Evolutionary conservation across 1,140 invertebrate genomes (phyloP).

Genomic region (Metopolophium dirhodum): DNA sequence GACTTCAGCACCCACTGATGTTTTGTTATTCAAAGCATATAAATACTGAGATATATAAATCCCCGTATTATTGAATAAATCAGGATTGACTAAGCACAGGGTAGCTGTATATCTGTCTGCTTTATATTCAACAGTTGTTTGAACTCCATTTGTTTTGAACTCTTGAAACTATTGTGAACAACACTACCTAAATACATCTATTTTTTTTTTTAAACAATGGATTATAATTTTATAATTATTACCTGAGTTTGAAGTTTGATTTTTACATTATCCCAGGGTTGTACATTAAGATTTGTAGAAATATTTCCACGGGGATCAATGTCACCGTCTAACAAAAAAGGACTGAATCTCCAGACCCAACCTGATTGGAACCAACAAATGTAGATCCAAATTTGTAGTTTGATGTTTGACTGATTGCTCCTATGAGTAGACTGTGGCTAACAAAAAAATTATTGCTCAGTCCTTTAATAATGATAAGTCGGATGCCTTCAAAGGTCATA

Average conservation of each 20-base stretch:
- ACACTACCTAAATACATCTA: background rate
- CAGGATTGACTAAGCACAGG: slow-evolving; percentile 87
- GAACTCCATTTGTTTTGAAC: slow-evolving; percentile 84
- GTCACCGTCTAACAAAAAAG: slow-evolving; percentile 89
- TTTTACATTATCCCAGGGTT: slow-evolving; percentile 78
- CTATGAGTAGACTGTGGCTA: slow-evolving; percentile 91
- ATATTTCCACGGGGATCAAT: slow-evolving; percentile 95
- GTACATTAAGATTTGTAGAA: slow-evolving; percentile 95
- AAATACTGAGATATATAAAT: slow-evolving; percentile 91
- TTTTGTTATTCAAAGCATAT: slow-evolving; percentile 78
- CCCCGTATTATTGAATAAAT: slow-evolving; percentile 83
- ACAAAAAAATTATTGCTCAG: slow-evolving; percentile 99
- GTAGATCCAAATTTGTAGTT: slow-evolving; percentile 93
- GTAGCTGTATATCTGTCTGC: slow-evolving; percentile 87
- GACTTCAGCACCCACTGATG: slow-evolving; percentile 90
- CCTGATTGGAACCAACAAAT: slow-evolving; percentile 91
- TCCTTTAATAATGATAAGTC: slow-evolving; percentile 93
- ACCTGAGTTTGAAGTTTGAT: slow-evolving; percentile 91
- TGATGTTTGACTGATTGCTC: slow-evolving; percentile 76
- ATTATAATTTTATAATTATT: slow-evolving; percentile 56
- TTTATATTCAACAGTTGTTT: slow-evolving; percentile 87
- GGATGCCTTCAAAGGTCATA: slow-evolving; percentile 94
- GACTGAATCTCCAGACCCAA: slow-evolving; percentile 85
- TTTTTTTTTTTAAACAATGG: background rate
- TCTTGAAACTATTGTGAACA: slow-evolving; percentile 76